phyloP scores from a whole-genome alignment of 35 echinoderm and acorn worm genomes.

The Stichopus chloronotus region DNA sequence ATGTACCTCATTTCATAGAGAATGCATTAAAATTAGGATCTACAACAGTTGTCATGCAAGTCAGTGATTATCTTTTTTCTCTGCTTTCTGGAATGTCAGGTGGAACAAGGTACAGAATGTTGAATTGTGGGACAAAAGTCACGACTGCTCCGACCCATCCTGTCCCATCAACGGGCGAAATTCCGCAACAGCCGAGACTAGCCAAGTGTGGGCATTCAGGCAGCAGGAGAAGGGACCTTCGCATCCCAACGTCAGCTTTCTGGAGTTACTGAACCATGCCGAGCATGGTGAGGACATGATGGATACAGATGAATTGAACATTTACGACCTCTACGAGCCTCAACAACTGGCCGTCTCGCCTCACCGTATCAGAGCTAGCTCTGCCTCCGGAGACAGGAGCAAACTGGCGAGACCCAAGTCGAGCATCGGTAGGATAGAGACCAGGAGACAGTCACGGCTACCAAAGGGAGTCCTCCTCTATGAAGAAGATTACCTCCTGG shows the following conservation, averaged over 20 bases:
- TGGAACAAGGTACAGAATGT: constrained; percentile 6
- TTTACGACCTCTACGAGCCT: constrained; percentile 84
- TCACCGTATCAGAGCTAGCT: not conserved
- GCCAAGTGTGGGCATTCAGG: constrained; percentile 44
- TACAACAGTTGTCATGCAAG: too few species aligned
- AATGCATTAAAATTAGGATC: too few species aligned
- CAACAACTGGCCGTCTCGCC: constrained; percentile 58
- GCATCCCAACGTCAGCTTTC: constrained; percentile 1
- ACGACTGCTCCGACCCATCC: constrained; percentile 33
- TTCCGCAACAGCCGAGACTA: not conserved
- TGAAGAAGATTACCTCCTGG: constrained; percentile 94
- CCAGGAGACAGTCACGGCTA: constrained; percentile 43
- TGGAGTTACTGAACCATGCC: constrained; percentile 17
- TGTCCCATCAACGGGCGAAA: constrained; percentile 40
- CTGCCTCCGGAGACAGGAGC: constrained; percentile 5
- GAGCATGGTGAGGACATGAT: constrained; percentile 56
- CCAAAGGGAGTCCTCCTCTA: constrained; percentile 66
- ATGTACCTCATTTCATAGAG: too few species aligned
- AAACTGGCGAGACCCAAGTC: constrained; percentile 70
- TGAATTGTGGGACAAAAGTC: constrained; percentile 22
- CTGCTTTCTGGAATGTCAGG: not conserved
- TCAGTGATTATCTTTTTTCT: not conserved
- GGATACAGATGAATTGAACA: constrained; percentile 55
- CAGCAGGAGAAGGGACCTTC: not conserved
- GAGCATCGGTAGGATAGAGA: constrained; percentile 55